Evolutionary conservation across 2,797 vertebrate genomes (phyloP).

Genomic region (Melanotaenia boesemani): DNA sequence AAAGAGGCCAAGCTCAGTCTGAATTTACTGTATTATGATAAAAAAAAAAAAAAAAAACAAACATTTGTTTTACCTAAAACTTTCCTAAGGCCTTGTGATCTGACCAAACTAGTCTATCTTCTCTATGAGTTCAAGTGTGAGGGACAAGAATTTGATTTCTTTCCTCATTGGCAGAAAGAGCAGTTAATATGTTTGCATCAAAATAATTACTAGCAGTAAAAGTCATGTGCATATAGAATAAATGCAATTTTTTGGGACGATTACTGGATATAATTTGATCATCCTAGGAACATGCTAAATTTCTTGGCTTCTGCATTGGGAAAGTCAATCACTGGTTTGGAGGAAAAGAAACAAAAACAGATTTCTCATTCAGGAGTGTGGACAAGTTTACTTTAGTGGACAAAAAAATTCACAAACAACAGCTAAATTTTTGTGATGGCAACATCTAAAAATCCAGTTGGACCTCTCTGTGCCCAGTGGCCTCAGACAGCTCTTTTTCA

Average conservation of each 20-base stretch:
- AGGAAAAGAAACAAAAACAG: neutral
- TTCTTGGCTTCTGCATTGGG: neutral
- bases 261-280: neutral
- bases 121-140: neutral
- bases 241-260: neutral
- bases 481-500: constrained; percentile 47
- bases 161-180: neutral
- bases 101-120: neutral
- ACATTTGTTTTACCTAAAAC: neutral
- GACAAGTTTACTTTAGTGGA: constrained; percentile 1
- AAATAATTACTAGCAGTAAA: neutral
- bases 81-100: neutral
- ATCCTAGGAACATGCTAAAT: neutral
- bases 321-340: neutral
- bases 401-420: neutral
- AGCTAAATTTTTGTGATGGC: constrained; percentile 17
- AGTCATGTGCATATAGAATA: neutral
- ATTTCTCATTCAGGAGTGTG: neutral
- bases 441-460: constrained; percentile 23
- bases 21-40: neutral
- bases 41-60: neutral
- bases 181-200: neutral
- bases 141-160: neutral
- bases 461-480: constrained; percentile 20
- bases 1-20: neutral